Conservation (phyloP, 2,888 invertebrate species). For the Cheilosia pagana region DNA sequence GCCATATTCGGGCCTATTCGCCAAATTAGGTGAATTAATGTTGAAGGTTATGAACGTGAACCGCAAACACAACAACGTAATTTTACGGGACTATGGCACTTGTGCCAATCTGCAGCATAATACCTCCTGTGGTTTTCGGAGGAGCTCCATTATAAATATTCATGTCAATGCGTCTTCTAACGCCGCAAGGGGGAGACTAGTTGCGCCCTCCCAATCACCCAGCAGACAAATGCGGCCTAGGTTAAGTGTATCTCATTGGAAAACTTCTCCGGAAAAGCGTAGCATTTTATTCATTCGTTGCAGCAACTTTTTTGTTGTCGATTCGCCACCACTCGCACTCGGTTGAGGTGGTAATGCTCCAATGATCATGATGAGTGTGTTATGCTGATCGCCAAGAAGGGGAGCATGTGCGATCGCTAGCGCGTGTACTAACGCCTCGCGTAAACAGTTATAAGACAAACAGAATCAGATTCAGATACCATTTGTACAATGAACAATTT, state of each 20-base stretch:
- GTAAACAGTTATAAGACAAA: slow-evolving; percentile 66
- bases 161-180: slow-evolving; percentile 63
- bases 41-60: slow-evolving; percentile 51
- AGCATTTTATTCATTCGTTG: slow-evolving; percentile 44
- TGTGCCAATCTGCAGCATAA: slow-evolving; percentile 25
- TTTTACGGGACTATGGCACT: slow-evolving; percentile 46
- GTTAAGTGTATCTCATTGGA: slow-evolving; percentile 27
- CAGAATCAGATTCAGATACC: slow-evolving; percentile 28
- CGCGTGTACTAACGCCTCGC: slow-evolving; percentile 70
- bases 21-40: slow-evolving; percentile 58
- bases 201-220: background rate
- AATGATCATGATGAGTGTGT: slow-evolving; percentile 51
- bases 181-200: background rate
- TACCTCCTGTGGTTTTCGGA: slow-evolving; percentile 49
- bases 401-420: slow-evolving; percentile 61
- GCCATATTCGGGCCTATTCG: slow-evolving; percentile 19
- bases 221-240: slow-evolving; percentile 2
- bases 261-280: slow-evolving; percentile 39
- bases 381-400: slow-evolving; percentile 30
- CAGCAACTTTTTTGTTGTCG: slow-evolving; percentile 24
- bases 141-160: slow-evolving; percentile 64
- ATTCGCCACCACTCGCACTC: slow-evolving; percentile 10
- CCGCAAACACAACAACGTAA: slow-evolving; percentile 21
- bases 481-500: slow-evolving; percentile 25
- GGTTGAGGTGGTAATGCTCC: slow-evolving; percentile 52